Percentiles rank a stretch among this genome's conserved stretches.
phyloP scores from a whole-genome alignment of 2,888 invertebrate species.

The Perdita meconis region DNA sequence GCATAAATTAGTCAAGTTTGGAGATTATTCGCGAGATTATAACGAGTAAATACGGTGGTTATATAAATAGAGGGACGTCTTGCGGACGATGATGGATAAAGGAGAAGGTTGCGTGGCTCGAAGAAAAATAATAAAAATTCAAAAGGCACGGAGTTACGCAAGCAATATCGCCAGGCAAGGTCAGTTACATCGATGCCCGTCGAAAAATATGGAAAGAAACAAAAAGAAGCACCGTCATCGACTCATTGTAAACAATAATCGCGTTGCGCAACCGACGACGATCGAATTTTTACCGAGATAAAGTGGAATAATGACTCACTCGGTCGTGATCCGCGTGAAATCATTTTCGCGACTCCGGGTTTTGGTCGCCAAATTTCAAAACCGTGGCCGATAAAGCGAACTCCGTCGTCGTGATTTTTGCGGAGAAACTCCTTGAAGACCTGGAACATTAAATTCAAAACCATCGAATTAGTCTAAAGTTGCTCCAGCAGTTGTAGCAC shows the following conservation, averaged over 20 bases:
- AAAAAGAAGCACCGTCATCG: conserved; percentile 35
- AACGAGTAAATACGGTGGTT: no score
- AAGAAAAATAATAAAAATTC: not conserved
- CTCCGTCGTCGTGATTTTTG: no score
- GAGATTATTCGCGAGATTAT: no score
- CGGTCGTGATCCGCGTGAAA: conserved; percentile 2
- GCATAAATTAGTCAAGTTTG: no score
- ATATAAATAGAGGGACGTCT: not conserved
- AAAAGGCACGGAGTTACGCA: conserved; percentile 34
- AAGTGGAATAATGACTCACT: conserved; percentile 32
- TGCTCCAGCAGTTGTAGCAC: no score
- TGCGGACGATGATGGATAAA: not conserved
- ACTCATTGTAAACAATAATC: conserved; percentile 28
- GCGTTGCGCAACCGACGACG: conserved; percentile 37
- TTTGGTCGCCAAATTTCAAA: not conserved
- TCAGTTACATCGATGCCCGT: conserved; percentile 54
- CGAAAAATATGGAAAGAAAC: conserved; percentile 29
- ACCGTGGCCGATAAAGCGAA: not conserved
- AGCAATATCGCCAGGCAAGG: conserved; percentile 47
- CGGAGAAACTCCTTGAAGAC: not conserved
- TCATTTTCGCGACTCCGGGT: no score
- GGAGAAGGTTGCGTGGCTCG: not conserved
- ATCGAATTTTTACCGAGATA: conserved; percentile 40
- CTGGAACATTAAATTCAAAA: not conserved
- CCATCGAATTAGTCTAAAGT: not conserved